Conservation (phyloP, 30 jellyfish, hydroid and myxozoan species). For the Turritopsis rubra region DNA sequence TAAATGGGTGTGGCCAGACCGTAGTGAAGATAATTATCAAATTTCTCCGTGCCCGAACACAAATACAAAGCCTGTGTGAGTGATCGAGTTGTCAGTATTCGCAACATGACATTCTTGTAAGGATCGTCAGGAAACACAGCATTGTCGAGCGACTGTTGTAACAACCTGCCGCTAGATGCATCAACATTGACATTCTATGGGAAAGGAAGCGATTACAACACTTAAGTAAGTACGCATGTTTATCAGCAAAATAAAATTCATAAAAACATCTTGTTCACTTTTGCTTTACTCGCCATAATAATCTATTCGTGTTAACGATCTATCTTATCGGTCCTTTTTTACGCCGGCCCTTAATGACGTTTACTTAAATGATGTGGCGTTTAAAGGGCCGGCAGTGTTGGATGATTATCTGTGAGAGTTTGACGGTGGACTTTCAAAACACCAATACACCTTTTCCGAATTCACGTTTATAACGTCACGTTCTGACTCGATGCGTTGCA, state of each 20-base stretch:
- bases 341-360: too few species aligned
- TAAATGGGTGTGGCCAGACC: conserved; percentile 96
- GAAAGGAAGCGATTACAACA: neutral
- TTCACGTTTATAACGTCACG: too few species aligned
- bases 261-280: neutral
- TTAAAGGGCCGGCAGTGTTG: too few species aligned
- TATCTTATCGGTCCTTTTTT: too few species aligned
- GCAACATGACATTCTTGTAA: conserved; percentile 63
- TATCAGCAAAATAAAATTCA: neutral
- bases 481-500: too few species aligned
- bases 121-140: conserved; percentile 72
- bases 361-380: too few species aligned
- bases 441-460: too few species aligned
- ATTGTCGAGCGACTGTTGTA: conserved; percentile 61
- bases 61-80: conserved; percentile 85
- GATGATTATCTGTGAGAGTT: too few species aligned
- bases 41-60: conserved; percentile 79
- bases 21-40: conserved; percentile 63
- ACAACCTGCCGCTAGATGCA: conserved; percentile 57
- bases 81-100: conserved; percentile 90
- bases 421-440: too few species aligned
- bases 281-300: neutral
- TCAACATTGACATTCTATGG: conserved; percentile 49
- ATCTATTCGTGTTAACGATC: too few species aligned
- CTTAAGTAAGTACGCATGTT: too few species aligned